Evolutionary conservation across 1,140 invertebrate genomes (phyloP), one percentile per base, ranked within the genome.

Genomic region (Magallana gigas): DNA sequence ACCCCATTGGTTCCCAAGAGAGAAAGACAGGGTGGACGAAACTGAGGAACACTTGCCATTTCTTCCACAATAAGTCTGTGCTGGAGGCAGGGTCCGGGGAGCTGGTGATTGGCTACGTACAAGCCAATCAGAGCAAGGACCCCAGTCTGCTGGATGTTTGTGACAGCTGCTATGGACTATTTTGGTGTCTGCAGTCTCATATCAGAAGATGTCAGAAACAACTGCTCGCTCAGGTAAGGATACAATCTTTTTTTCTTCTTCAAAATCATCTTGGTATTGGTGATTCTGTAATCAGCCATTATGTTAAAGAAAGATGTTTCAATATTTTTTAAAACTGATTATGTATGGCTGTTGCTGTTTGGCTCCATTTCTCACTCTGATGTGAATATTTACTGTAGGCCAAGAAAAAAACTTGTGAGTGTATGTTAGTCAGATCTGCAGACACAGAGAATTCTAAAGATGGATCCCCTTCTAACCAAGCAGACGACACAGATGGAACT

Each of bases 21-120:
- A 68, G 64, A 68, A 68, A 68, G 18, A n/a, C 8, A 68, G 64
- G n/a, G 8, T 68, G 64, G 64, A 68, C 64, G 23, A 23, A 68
- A 18, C n/a, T 68, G 8, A 68, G 64, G 64, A 68, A 68, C 64
- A n/a, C 16, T 23, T 68, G n/a, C 64, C 8, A 23, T 68, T 68
- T 68, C 64, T 23, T 68, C 4, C 64, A 68, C 64, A 68, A 68
- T 68, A 68, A 23, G 64, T n/a, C 64, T 18, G n/a, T 68, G n/a
- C n/a, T 68, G 23, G 64, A 68, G 64, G 9, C n/a, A 68, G 64
- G 64, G 64, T 18, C 16, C 3, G 64, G 64, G 64, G 64, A 18
- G 23, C 18, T 68, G 14, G 1, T 68, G 64, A 23, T 68, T 68
- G n/a, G 23, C n/a, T 18, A 68, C 4, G 18, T 23, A 6, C 14